Evolutionary conservation across 1,140 invertebrate genomes (phyloP), one percentile per base, ranked within the genome.

Genomic region (Leptinotarsa texana): DNA sequence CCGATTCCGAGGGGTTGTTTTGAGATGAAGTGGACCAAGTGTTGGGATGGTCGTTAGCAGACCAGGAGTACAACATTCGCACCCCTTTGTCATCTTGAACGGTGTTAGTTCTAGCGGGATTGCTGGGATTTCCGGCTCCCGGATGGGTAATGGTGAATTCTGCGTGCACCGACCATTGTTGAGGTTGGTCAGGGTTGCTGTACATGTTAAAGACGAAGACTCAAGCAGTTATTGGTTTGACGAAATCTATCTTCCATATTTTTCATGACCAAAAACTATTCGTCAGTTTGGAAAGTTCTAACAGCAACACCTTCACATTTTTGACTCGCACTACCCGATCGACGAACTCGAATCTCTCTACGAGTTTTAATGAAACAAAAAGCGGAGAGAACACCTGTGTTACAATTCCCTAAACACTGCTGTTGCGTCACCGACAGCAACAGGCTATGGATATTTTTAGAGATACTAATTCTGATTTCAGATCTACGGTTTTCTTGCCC

Each of bases 121-220:
- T 79, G 24, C 78, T 75, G 11, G 75, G 78, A 69, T 83, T 78
- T 61, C 78, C 63, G 21, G 72, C 21, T 48, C 80, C 73, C 65
- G 83, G 82, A 74, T 87, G 88, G 17, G 85, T 85, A 49, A 89
- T 87, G 13, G 89, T 91, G 57, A 90, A 86, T 79, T 91, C 89
- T 1, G 90, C 90, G 75, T 90, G 87, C 24, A 91, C 86, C 24
- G 89, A 87, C 89, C 90, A 91, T 61, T 89, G 88, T 72, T 87
- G 85, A 22, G 82, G 78, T 76, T 66, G 66, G 51, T 68, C 61
- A 70, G 78, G 22, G 73, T 75, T 77, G 27, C 63, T 63, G 76
- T 77, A 77, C 80, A 81, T 81, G 21, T 15, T 65, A 65, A 15
- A 22, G 4, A 21, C 22, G 22, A 42, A 42, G 33, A 42, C 33